Conservation (phyloP, 2,797 vertebrate genomes). For the Spatula clypeata region DNA sequence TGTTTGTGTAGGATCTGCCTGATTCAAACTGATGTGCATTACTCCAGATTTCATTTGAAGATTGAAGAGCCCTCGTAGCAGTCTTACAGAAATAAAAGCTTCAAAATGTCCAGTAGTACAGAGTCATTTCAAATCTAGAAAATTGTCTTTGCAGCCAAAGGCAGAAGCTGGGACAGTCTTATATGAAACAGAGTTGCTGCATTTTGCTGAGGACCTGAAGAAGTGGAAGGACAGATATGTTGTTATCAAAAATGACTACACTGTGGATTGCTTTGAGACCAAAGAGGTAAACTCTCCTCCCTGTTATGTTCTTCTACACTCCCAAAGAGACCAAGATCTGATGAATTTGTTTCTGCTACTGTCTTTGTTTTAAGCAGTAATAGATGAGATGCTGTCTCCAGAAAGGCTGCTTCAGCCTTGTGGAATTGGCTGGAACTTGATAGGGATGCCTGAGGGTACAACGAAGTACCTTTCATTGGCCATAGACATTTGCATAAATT, state of each 20-base stretch:
- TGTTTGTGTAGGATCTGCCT: background rate
- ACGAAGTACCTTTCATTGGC: background rate
- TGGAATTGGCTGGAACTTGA: background rate
- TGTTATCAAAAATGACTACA: slow-evolving; percentile 90
- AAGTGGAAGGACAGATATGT: slow-evolving; percentile 93
- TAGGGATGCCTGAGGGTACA: background rate
- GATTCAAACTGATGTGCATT: background rate
- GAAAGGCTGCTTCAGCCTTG: background rate
- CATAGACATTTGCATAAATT: rapidly evolving
- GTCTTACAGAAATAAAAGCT: background rate
- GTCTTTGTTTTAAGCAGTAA: background rate
- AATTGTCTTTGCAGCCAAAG: slow-evolving; percentile 76
- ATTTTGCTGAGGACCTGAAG: slow-evolving; percentile 88
- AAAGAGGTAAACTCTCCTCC: slow-evolving; percentile 86
- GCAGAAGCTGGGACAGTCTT: slow-evolving; percentile 80
- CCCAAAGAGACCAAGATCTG: background rate
- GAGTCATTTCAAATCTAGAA: background rate
- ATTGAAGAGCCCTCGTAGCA: background rate
- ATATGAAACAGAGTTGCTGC: slow-evolving; percentile 86
- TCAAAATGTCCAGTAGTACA: background rate
- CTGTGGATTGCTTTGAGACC: slow-evolving; percentile 91
- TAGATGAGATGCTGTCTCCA: rapidly evolving
- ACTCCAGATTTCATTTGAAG: background rate
- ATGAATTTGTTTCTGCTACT: background rate
- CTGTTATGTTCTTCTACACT: rapidly evolving